A percentile compares a stretch with the other conserved stretches of the same genome.
phyloP scores from a whole-genome alignment of 2,797 vertebrate genomes.

The Cyclura pinguis region DNA sequence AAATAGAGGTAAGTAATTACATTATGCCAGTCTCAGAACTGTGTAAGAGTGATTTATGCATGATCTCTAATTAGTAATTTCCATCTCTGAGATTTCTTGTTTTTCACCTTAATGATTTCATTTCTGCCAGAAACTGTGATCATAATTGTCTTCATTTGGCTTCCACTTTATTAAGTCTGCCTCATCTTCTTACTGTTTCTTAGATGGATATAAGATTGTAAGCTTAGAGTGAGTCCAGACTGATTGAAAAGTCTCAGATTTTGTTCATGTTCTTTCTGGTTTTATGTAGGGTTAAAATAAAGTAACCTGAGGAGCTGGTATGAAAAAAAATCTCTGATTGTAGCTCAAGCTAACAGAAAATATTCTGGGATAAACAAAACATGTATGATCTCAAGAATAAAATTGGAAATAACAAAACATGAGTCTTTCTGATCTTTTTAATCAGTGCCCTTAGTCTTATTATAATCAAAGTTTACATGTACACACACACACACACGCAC shows the following conservation, averaged over 20 bases:
- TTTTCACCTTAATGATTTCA: slow-evolving; percentile 33
- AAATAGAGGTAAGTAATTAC: slow-evolving; percentile 4
- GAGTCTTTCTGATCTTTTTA: too few species aligned
- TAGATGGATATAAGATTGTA: not conserved
- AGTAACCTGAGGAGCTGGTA: too few species aligned
- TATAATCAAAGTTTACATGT: not conserved
- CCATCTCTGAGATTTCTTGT: slow-evolving; percentile 9
- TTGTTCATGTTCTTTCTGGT: too few species aligned
- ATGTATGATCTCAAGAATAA: too few species aligned
- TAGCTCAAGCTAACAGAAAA: too few species aligned
- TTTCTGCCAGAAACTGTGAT: slow-evolving; percentile 26
- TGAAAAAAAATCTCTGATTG: too few species aligned
- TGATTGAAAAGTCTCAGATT: too few species aligned
- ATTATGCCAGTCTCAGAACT: not conserved
- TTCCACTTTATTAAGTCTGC: slow-evolving; percentile 52
- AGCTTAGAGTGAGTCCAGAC: too few species aligned
- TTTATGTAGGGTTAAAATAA: too few species aligned
- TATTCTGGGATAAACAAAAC: too few species aligned
- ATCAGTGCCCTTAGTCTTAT: not conserved
- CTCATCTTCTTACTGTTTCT: slow-evolving; percentile 34
- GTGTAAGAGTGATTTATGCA: not conserved
- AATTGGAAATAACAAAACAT: too few species aligned
- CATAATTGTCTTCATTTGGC: slow-evolving; percentile 41
- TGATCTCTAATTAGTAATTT: slow-evolving; percentile 12
- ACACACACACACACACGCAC: not conserved